Evolutionary conservation across 2,797 vertebrate genomes (phyloP), one percentile per base, ranked within the genome.

Genomic region (Xenopus petersii): DNA sequence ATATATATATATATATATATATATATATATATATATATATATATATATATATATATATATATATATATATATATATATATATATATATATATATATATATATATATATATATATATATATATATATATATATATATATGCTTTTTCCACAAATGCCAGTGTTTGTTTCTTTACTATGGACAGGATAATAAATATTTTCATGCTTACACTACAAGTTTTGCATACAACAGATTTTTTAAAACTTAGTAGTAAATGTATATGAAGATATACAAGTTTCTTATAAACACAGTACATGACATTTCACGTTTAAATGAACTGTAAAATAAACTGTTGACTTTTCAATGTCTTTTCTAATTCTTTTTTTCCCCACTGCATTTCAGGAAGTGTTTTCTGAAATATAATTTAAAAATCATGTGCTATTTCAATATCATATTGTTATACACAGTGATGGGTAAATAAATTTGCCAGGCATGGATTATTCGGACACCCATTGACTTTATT

Each of bases 201-300:
- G 48, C 42, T 75, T 26, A 30, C 21, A 54, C 30, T 75, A 24
- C 47, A 64, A 63, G 64, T 55, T 49, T 65, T 47, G 63, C 16
- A 17, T 62, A 51, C 30, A 5, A 16, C 2, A 24, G 15, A 42
- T 48, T 58, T 61, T 61, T 67, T 49, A 36, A 26, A 61, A 17
- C 56, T 62, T 70, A 54, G 64, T 69, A 64, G 73, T 17, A 64
- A 64, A 26, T 75, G 51, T 75, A 70, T 64, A 75, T 75, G 5
- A 64, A 64, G 17, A 70, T 61, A 64, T 64, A 58, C 51, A 70
- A n/a, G 55, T 58, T 10, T n/a, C 8, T 69, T 61, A 75, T 55
- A 59, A 63, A 69, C 42, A 64, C 46, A 66, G 30, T 75, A 68
- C 54, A 49, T 55, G 30, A 69, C 73, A 64, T 75, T 68, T 75